A percentile compares a stretch with the other conserved stretches of the same genome.
Evolutionary conservation across 2,113 vertebrate species (phyloP).

Genomic region (Poicephalus meyeri): DNA sequence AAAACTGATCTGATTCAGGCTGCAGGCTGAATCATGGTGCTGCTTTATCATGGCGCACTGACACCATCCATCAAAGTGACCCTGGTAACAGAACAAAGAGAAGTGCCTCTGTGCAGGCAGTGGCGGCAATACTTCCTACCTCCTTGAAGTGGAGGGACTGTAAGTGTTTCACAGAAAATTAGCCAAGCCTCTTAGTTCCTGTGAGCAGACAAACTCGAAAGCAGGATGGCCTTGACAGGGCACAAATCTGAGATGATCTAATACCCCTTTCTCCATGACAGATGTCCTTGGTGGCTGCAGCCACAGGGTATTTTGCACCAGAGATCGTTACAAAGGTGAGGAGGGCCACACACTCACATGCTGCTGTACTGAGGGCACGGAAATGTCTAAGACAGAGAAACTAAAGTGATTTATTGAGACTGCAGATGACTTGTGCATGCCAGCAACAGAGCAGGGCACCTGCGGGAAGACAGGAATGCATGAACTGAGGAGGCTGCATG

Average conservation of each 20-base stretch:
- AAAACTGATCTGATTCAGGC: not conserved
- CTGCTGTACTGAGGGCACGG: not conserved
- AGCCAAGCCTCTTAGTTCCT: not conserved
- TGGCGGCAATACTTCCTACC: not conserved
- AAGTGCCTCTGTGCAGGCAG: not conserved
- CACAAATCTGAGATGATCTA: not conserved
- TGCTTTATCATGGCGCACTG: not conserved
- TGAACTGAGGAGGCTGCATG: not conserved
- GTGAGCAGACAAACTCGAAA: not conserved
- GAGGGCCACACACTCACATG: not conserved
- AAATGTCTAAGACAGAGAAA: not conserved
- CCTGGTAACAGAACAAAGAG: not conserved
- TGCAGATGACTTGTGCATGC: not conserved
- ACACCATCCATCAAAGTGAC: not conserved
- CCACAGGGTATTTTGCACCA: not conserved
- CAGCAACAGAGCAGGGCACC: not conserved
- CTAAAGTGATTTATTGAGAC: accelerated
- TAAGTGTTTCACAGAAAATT: not conserved
- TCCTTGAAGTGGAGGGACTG: not conserved
- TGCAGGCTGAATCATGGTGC: not conserved
- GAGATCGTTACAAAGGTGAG: not conserved
- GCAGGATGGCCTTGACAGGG: not conserved
- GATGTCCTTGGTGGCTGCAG: not conserved
- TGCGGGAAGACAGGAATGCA: not conserved
- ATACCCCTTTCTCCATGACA: accelerated